Base-by-base conservation (phyloP, 2,888 invertebrate genomes). In the Phytoseiulus persimilis region DNA sequence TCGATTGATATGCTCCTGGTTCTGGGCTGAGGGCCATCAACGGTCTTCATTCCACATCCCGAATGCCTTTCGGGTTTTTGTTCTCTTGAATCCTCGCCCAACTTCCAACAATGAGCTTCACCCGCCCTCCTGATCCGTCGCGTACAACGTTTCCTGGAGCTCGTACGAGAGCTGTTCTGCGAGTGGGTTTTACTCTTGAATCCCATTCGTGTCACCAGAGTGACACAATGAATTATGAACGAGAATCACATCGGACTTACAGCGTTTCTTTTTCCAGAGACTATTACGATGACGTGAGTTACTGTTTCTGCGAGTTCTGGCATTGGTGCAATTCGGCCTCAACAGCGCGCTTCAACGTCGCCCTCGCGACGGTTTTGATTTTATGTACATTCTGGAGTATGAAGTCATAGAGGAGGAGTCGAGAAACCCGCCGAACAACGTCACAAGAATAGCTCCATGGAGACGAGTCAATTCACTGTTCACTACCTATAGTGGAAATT, bases 261-360 rank as follows among this genome's bases (percentile, higher is more conserved):
- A 90, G 31, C n/a, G 18, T 33, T 11, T 31, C 31, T 18, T 90
- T 31, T 46, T 91, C 90, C 93, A 95, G 97, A 91, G 94, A 96
- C 92, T 95, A 95, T 93, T 97, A 95, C 92, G 95, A 95, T 91
- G 94, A 95, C 91, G 96, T 96, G 11, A 95, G 95, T 83, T 97
- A 95, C 94, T 97, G 97, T 93, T 96, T 97, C 93, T 97, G 97
- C 92, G 96, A 96, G 92, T 95, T 97, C 91, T 97, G 97, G 93
- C 96, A 97, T 92, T 94, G 97, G 92, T 97, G 97, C 93, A 97
- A 97, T 89, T 32, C 89, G 28, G 83, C 89, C 32, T 89, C 87
- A 28, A 14, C 32, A 5, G 32, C 87, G 45, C 87, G 45, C 9
- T 87, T 33, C 39, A 87, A 32, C 32, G n/a, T 31, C 28, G 32